These are phyloP conservation scores for Enteromius mattozi DNA, from an alignment of 2,797 vertebrate genomes.

Conservation along the genomic window DNA sequence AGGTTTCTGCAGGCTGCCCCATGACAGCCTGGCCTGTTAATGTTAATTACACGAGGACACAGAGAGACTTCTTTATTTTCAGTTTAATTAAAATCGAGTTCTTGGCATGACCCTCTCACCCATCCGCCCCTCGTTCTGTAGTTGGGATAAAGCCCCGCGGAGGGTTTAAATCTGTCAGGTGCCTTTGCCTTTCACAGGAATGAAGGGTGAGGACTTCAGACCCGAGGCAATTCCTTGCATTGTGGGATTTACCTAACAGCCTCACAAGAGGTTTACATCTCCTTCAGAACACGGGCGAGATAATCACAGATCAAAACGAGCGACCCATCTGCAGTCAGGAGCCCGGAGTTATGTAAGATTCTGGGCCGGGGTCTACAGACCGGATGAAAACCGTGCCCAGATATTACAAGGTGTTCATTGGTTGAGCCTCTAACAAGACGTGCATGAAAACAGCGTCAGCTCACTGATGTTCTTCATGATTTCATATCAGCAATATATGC, in stretches of 20 bases:
- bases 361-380: constrained; percentile 72
- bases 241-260: constrained; percentile 84
- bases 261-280: constrained; percentile 84
- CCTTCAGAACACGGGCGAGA: constrained; percentile 78
- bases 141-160: constrained; percentile 78
- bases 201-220: constrained; percentile 73
- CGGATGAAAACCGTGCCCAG: constrained; percentile 18
- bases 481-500: neutral
- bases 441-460: neutral
- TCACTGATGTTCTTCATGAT: neutral
- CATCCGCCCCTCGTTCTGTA: constrained; percentile 48
- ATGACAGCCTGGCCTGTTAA: constrained; percentile 65
- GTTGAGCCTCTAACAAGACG: neutral
- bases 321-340: constrained; percentile 82
- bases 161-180: constrained; percentile 79
- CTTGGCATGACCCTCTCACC: constrained; percentile 40
- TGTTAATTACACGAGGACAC: constrained; percentile 61
- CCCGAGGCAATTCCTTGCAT: constrained; percentile 77
- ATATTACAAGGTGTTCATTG: constrained; percentile 17
- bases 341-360: constrained; percentile 81
- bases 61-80: constrained; percentile 48
- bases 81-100: constrained; percentile 55
- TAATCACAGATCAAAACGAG: constrained; percentile 87
- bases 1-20: constrained; percentile 72
- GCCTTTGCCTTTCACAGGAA: constrained; percentile 79